These are phyloP conservation scores for Gephyroberyx darwinii DNA, from an alignment of 2,797 vertebrate genomes.

Conservation along the genomic window DNA sequence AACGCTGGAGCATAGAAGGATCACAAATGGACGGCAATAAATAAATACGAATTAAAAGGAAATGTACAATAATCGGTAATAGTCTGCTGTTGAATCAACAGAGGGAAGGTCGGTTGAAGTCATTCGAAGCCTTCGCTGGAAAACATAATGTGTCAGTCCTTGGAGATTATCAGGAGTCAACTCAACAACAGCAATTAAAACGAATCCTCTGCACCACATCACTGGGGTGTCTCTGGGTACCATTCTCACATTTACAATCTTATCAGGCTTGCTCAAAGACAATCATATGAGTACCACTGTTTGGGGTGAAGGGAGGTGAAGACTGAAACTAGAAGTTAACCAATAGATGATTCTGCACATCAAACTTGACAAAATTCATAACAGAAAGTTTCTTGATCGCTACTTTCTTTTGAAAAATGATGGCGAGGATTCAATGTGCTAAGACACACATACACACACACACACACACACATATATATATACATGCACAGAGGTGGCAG, in stretches of 20 bases:
- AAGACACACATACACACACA: constrained; percentile 27
- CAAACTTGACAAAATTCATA: constrained; percentile 24
- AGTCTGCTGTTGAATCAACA: neutral
- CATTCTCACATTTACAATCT: constrained; percentile 23
- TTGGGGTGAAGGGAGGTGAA: constrained; percentile 25
- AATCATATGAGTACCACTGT: constrained; percentile 23
- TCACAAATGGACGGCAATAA: constrained; percentile 53
- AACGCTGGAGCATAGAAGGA: constrained; percentile 21
- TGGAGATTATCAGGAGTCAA: constrained; percentile 18
- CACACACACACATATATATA: constrained; percentile 25
- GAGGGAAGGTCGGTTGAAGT: constrained; percentile 6
- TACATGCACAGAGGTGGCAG: constrained; percentile 47
- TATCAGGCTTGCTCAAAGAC: constrained; percentile 39
- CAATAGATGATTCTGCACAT: constrained; percentile 16
- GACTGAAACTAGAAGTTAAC: constrained; percentile 4
- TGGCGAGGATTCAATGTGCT: constrained; percentile 24
- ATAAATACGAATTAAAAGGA: constrained; percentile 43
- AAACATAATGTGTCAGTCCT: neutral
- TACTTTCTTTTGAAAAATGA: constrained; percentile 50
- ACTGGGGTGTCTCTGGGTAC: neutral
- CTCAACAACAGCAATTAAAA: constrained; percentile 24
- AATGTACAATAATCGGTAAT: neutral
- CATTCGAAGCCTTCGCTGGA: neutral
- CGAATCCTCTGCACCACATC: constrained; percentile 22
- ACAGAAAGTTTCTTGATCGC: constrained; percentile 40